Evolutionary conservation across 2,888 invertebrate genomes (phyloP).

Genomic region (Pyrocoelia pectoralis): DNA sequence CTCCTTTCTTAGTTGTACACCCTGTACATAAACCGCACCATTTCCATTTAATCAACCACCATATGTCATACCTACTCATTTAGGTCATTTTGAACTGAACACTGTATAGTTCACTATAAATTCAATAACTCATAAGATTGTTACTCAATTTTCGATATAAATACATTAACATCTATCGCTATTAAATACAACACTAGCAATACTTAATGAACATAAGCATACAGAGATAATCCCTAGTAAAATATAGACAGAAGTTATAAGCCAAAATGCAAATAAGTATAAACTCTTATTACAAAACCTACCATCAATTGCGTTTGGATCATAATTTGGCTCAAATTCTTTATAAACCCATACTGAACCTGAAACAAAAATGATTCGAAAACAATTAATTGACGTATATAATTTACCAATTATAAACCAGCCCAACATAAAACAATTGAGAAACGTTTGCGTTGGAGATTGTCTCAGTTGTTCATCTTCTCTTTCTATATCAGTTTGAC

Average conservation of each 20-base stretch:
- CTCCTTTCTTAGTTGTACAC: too few relatives aligned
- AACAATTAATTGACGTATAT: not conserved
- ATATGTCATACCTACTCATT: too few relatives aligned
- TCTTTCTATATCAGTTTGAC: slow-evolving; percentile 63
- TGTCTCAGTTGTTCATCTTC: slow-evolving; percentile 64
- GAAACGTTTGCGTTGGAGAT: slow-evolving; percentile 64
- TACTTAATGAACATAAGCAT: slow-evolving; percentile 65
- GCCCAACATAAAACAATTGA: slow-evolving; percentile 71
- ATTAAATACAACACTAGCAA: slow-evolving; percentile 58
- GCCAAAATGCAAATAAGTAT: slow-evolving; percentile 75
- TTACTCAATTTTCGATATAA: slow-evolving; percentile 12
- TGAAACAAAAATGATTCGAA: slow-evolving; percentile 49
- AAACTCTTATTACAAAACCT: slow-evolving; percentile 72
- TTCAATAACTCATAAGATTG: slow-evolving; percentile 17
- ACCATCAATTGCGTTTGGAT: slow-evolving; percentile 55
- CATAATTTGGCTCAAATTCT: slow-evolving; percentile 68
- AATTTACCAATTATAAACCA: slow-evolving; percentile 73
- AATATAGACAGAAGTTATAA: slow-evolving; percentile 71
- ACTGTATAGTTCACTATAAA: not conserved
- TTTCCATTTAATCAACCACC: too few relatives aligned
- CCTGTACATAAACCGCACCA: too few relatives aligned
- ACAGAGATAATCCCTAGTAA: slow-evolving; percentile 63
- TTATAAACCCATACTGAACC: slow-evolving; percentile 76
- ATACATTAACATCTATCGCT: slow-evolving; percentile 24
- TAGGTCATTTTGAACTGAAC: too few relatives aligned